Percentiles rank a stretch among this genome's conserved stretches.
Conservation (phyloP, 2,888 invertebrate genomes). For the Liodrosophila aerea region DNA sequence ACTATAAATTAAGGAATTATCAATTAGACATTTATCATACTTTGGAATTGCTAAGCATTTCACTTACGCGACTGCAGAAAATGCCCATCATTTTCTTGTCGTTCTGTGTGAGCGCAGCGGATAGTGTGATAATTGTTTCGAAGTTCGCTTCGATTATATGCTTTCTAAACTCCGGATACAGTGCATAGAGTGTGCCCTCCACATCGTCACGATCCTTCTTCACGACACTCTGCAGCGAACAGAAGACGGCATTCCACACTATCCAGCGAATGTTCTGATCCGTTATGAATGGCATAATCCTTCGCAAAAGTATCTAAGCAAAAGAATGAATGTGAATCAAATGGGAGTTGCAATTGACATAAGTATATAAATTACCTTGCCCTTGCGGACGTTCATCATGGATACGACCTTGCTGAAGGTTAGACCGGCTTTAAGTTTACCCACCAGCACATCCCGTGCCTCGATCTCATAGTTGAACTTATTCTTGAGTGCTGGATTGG, state of each 20-base stretch:
- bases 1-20: constrained; percentile 61
- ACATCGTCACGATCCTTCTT: constrained; percentile 82
- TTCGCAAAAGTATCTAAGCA: constrained; percentile 86
- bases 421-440: constrained; percentile 86
- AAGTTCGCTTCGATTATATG: constrained; percentile 80
- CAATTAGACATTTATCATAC: background rate
- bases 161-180: constrained; percentile 81
- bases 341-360: no score
- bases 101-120: constrained; percentile 75
- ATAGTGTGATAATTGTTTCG: constrained; percentile 77
- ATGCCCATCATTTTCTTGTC: constrained; percentile 80
- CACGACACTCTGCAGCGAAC: constrained; percentile 79
- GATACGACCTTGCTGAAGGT: constrained; percentile 88
- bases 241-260: constrained; percentile 81
- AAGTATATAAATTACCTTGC: constrained; percentile 85
- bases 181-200: constrained; percentile 79
- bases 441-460: constrained; percentile 84
- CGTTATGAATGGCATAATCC: constrained; percentile 85
- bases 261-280: constrained; percentile 80
- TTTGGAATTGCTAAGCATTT: background rate
- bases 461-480: constrained; percentile 81
- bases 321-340: constrained; percentile 12
- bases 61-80: constrained; percentile 81
- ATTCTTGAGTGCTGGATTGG: constrained; percentile 78
- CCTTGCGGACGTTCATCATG: constrained; percentile 91